Conservation (phyloP, 2,797 vertebrate genomes). For the Hozukius guyotensis region DNA sequence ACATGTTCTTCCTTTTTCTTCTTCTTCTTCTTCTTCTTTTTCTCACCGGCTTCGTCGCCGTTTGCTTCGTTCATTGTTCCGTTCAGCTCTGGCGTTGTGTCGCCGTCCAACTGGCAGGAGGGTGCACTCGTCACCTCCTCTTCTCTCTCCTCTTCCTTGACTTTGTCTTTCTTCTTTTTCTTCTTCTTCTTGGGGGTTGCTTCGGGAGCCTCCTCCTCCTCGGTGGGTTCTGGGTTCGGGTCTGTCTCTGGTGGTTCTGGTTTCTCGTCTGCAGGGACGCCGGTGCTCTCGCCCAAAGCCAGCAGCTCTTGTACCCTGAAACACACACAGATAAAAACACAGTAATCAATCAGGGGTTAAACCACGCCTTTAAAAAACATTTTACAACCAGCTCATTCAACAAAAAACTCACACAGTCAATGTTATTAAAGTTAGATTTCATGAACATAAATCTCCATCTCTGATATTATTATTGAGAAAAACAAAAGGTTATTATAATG, state of each 20-base stretch:
- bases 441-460: neutral
- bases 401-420: neutral
- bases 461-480: too few species aligned
- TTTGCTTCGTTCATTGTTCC: conserved; percentile 16
- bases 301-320: conserved; percentile 80
- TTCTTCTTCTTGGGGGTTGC: conserved; percentile 70
- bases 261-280: conserved; percentile 16
- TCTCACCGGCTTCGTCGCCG: conserved; percentile 8
- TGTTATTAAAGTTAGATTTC: neutral
- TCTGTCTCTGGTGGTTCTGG: conserved; percentile 14
- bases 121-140: conserved; percentile 18
- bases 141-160: conserved; percentile 29
- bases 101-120: neutral
- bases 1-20: conserved; percentile 77
- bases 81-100: conserved; percentile 21
- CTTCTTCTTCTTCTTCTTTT: conserved; percentile 76
- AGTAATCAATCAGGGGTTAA: neutral
- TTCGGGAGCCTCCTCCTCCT: neutral
- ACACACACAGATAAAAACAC: neutral
- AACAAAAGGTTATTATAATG: too few species aligned
- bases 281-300: conserved; percentile 52
- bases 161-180: conserved; percentile 79
- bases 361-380: neutral
- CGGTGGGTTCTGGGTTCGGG: conserved; percentile 13
- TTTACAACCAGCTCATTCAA: neutral